phyloP scores from a whole-genome alignment of 2,797 vertebrate species.

The Molossus alvarezi region DNA sequence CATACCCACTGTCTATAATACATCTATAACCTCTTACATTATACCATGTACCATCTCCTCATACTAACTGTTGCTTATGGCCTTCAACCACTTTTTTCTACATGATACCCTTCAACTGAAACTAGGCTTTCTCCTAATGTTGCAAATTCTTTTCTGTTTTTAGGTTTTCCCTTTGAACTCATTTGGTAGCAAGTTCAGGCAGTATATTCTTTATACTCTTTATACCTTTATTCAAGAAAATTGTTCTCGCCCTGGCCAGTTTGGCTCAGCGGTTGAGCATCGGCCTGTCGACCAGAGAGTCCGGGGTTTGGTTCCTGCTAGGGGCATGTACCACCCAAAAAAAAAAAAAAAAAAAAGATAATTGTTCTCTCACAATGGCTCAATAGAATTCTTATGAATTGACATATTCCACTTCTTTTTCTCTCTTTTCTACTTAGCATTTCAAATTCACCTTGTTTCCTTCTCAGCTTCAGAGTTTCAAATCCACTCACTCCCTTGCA shows the following conservation, averaged over 20 bases:
- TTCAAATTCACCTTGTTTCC: neutral
- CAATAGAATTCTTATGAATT: neutral
- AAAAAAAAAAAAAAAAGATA: neutral
- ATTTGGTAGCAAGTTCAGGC: conserved; percentile 8
- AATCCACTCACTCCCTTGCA: neutral
- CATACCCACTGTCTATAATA: neutral
- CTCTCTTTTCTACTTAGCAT: conserved; percentile 8
- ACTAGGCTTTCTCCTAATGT: neutral
- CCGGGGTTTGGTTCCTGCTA: too few relatives aligned
- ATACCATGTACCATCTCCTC: neutral
- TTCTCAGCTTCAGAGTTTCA: neutral
- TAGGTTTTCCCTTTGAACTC: conserved; percentile 16
- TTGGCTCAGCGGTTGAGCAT: too few relatives aligned
- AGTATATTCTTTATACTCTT: conserved; percentile 26
- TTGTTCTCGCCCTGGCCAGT: neutral
- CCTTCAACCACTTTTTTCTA: neutral
- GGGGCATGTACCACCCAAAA: too few relatives aligned
- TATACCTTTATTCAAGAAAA: neutral
- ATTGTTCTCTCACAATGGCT: neutral
- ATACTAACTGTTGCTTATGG: neutral
- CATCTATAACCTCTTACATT: neutral
- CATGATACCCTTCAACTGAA: neutral
- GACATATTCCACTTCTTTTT: conserved; percentile 25
- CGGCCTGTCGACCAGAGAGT: too few relatives aligned
- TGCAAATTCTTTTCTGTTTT: neutral